Conservation (phyloP, 2,113 vertebrate species). For the Leptodactylus fuscus region DNA sequence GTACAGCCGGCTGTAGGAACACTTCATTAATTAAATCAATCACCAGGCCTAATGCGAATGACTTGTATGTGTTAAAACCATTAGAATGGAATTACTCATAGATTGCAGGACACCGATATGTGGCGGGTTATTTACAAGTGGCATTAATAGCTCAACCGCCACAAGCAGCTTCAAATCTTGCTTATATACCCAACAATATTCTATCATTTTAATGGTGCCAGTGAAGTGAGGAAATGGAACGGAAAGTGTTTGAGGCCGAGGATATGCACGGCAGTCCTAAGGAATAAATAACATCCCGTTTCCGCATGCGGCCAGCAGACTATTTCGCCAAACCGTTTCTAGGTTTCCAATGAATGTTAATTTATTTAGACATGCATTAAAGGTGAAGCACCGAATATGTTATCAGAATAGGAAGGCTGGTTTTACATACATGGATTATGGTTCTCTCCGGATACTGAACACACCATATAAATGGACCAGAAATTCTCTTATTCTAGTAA, state of each 20-base stretch:
- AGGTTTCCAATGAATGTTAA: not conserved
- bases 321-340: not conserved
- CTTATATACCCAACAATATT: constrained; percentile 6
- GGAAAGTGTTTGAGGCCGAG: constrained; percentile 21
- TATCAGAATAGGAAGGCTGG: not conserved
- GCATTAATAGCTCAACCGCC: constrained; percentile 18
- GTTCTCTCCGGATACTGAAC: not conserved
- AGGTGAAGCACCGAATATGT: not conserved
- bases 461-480: not conserved
- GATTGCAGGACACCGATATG: constrained; percentile 27
- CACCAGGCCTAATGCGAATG: constrained; percentile 13
- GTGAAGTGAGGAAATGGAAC: constrained; percentile 26
- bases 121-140: constrained; percentile 17
- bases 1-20: constrained; percentile 5
- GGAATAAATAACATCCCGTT: constrained; percentile 3
- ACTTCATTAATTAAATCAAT: constrained; percentile 53
- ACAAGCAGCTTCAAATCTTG: not conserved
- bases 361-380: not conserved
- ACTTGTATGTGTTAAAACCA: not conserved
- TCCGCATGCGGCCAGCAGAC: not conserved
- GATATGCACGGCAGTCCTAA: not conserved
- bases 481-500: not conserved
- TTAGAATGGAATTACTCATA: constrained; percentile 29
- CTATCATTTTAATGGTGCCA: constrained; percentile 23
- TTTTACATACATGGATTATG: not conserved